Percentiles rank a stretch among this genome's conserved stretches.
These are phyloP conservation scores for Aplocera efformata DNA, from an alignment of 2,888 invertebrate genomes.

Conservation along the genomic window DNA sequence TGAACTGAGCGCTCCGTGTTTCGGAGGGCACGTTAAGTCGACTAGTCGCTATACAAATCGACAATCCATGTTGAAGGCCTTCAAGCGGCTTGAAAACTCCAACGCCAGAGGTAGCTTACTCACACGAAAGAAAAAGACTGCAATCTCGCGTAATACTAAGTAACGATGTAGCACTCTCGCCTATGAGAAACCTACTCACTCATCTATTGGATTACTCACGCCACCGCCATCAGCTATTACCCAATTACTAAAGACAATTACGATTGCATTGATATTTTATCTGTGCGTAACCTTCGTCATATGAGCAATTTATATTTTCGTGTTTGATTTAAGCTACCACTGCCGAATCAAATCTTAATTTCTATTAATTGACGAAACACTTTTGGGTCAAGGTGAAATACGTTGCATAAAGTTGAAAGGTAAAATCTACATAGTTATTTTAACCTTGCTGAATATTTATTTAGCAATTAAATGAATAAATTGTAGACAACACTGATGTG, in stretches of 20 bases:
- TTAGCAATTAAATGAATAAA: constrained; percentile 49
- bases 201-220: neutral
- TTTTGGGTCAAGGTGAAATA: constrained; percentile 61
- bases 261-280: constrained; percentile 23
- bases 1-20: no score
- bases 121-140: no score
- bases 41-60: no score
- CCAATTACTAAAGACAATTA: constrained; percentile 14
- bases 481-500: constrained; percentile 16
- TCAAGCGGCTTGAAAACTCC: no score
- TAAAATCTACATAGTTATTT: constrained; percentile 62
- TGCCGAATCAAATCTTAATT: constrained; percentile 48
- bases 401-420: constrained; percentile 68
- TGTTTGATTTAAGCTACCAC: constrained; percentile 38
- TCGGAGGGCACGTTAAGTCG: no score
- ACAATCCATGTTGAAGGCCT: no score
- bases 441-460: constrained; percentile 62
- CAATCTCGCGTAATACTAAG: no score
- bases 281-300: constrained; percentile 26
- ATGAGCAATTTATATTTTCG: constrained; percentile 27
- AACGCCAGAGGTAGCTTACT: no score
- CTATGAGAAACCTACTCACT: no score
- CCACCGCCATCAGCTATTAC: constrained; percentile 1
- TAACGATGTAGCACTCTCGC: no score
- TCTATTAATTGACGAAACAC: constrained; percentile 63